phyloP scores from a whole-genome alignment of 2,113 vertebrate species.

The Chloroceryle aenea region DNA sequence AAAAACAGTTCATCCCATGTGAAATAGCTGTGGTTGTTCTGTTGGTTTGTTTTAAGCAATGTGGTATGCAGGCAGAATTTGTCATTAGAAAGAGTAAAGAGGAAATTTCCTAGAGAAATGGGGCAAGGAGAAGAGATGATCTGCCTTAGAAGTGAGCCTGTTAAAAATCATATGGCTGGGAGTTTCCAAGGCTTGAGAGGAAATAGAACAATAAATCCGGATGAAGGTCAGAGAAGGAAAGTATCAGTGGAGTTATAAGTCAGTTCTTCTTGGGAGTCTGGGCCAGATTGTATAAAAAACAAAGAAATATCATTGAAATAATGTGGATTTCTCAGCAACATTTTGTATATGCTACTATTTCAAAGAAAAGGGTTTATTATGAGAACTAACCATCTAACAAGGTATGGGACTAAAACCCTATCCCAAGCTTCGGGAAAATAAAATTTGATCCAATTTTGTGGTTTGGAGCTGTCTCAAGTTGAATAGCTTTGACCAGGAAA shows the following conservation, averaged over 20 bases:
- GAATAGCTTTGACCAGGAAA: not conserved
- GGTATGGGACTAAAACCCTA: not conserved
- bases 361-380: not conserved
- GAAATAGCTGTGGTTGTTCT: not conserved
- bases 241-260: not conserved
- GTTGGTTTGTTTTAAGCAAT: not conserved
- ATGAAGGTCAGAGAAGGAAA: not conserved
- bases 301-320: not conserved
- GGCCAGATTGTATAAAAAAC: not conserved
- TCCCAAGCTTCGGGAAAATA: not conserved
- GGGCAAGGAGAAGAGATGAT: not conserved
- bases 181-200: not conserved
- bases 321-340: not conserved
- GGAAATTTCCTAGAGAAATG: not conserved
- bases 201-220: not conserved
- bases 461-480: constrained; percentile 7
- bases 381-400: not conserved
- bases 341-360: not conserved
- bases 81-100: not conserved
- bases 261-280: not conserved
- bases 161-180: not conserved
- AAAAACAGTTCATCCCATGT: not conserved
- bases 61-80: not conserved
- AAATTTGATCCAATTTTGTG: constrained; percentile 12
- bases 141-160: not conserved